Base-by-base conservation (phyloP, 2,888 invertebrate genomes). In the Drosophila nr. perissopoda region DNA sequence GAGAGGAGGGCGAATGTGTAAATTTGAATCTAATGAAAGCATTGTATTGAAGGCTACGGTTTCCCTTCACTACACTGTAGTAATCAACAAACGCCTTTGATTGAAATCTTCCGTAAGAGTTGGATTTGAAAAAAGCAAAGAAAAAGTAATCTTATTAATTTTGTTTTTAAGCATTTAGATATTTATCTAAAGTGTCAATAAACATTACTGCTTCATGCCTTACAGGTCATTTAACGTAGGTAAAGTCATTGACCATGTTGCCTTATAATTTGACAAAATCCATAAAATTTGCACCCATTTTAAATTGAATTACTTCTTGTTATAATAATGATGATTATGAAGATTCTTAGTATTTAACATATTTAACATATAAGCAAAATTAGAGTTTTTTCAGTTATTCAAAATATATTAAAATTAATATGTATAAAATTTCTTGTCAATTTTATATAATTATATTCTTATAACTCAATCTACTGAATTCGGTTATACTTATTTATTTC, bases 361-460 rank as follows among this genome's bases (percentile, higher is more conserved):
- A n/a, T n/a, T n/a, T n/a, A n/a, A n/a, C n/a, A 33, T 1, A 0
- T 11, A 4, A 1, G 33, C 11, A 33, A 33, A 33, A 4, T 11
- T 11, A 33, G 4, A 4, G 11, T 34, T 13, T 34, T 34, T 34
- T 34, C 11, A 34, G 34, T 34, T 34, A 13, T 34, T 34, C 4
- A 34, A 4, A 4, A 34, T 34, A 33, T 33, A 10, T 33, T 33
- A 31, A 8, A 31, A 31, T 31, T 31, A 31, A 7, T 29, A 7
- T 29, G 1, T 29, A 29, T 29, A 7, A 29, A 8, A 31, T 31
- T 31, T 7, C 2, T 31, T 2, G 34, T 34, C 34, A 13, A 8
- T 38, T 36, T 18, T 18, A 36, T 18, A 18, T 7, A 18, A 1
- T 4, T 34, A 5, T 34, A 18, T 38, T 38, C 36, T 1, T 16